Base-by-base conservation (phyloP, 2,113 vertebrate genomes). In the Dasyprocta punctata region DNA sequence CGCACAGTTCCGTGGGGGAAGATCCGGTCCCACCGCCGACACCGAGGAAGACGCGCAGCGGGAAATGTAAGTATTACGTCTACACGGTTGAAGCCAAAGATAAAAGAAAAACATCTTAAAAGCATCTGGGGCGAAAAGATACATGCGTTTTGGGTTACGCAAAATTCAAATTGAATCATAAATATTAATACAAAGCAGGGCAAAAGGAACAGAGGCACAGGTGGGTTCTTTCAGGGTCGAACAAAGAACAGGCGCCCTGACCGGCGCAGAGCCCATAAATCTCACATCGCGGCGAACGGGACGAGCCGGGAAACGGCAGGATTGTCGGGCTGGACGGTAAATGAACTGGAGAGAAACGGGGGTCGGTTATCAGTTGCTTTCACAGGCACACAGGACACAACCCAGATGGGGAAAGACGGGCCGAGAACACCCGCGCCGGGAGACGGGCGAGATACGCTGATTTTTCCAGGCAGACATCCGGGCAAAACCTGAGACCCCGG, bases 141-240 rank as follows among this genome's bases (percentile, higher is more conserved):
- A 75, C 20, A n/a, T 92, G 52, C 19, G 63, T 58, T 33, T 87
- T 54, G 61, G 60, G 60, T n/a, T 26, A 61, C 61, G 84, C 12
- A 88, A 58, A 75, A 30, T 13, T 83, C 86, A 91, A 83, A 65
- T 49, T 69, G 75, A 67, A 75, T 58, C 87, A 60, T 38, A 87
- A 81, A 41, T 58, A 52, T 36, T 41, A 36, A 86, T 75, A 65
- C 26, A 83, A 89, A 75, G 33, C 67, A 58, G 81, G 10, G 8
- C 26, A 82, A 47, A 75, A 73, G 44, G 13, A 67, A 67, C 13
- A 11, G 4, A 56, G n/a, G 63, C 52, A 4, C 84, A 67, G 33
- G 5, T 49, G 26, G 16, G 12, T n/a, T 54, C 13, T 58, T 41
- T 28, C 47, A 17, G 24, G 33, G 8, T 22, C 3, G 17, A 49